Conservation (phyloP, 2,797 vertebrate genomes). For the Semotilus atromaculatus region DNA sequence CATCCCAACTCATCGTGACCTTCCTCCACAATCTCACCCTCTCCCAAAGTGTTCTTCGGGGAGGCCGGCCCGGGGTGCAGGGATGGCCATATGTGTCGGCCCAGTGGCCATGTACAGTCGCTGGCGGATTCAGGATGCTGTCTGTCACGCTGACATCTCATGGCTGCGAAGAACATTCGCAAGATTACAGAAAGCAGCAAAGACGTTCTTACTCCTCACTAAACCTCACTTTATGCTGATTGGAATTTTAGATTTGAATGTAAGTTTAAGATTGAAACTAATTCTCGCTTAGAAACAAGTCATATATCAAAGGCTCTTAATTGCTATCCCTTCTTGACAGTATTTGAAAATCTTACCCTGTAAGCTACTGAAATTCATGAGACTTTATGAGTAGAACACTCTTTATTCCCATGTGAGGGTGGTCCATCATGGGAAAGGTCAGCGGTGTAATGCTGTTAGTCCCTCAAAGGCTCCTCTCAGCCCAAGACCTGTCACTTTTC, state of each 20-base stretch:
- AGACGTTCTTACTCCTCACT: background rate
- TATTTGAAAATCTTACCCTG: conserved; percentile 46
- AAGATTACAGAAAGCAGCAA: conserved; percentile 7
- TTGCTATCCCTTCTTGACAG: conserved; percentile 14
- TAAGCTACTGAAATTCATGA: conserved; percentile 53
- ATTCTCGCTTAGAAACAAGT: background rate
- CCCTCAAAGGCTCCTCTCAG: conserved; percentile 33
- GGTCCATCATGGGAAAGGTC: conserved; percentile 56
- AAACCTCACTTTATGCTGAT: background rate
- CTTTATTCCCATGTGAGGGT: conserved; percentile 44
- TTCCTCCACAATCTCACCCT: conserved; percentile 42
- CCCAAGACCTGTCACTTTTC: conserved; percentile 62
- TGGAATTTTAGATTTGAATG: background rate
- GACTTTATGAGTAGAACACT: conserved; percentile 43
- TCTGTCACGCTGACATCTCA: conserved; percentile 46
- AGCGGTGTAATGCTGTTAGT: conserved; percentile 62
- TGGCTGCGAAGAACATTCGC: conserved; percentile 21
- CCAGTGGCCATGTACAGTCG: conserved; percentile 4
- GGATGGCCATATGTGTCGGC: conserved; percentile 28
- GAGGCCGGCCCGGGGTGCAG: conserved; percentile 29
- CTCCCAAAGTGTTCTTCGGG: conserved; percentile 28
- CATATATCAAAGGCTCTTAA: background rate
- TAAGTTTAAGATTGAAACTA: background rate
- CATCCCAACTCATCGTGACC: conserved; percentile 53
- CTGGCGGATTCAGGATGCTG: conserved; percentile 57